Conservation (phyloP, 2,113 vertebrate genomes). For the Meleagris gallopavo region DNA sequence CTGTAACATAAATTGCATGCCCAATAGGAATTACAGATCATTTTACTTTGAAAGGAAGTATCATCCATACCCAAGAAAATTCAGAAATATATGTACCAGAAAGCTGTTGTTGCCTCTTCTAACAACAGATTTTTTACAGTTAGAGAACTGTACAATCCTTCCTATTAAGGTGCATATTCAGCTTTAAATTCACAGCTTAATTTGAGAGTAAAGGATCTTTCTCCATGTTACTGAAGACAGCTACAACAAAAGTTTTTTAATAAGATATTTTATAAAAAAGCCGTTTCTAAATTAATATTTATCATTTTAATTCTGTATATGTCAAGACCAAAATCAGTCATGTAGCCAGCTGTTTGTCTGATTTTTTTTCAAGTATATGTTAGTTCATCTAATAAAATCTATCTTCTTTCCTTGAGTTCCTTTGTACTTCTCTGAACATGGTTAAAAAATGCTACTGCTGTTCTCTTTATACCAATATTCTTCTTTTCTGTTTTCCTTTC, state of each 20-base stretch:
- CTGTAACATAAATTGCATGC: neutral
- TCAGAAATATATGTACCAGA: neutral
- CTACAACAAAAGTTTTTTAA: neutral
- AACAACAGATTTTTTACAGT: neutral
- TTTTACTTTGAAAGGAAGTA: neutral
- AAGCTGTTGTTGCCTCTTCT: neutral
- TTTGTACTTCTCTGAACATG: neutral
- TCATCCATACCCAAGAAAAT: neutral
- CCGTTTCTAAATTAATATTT: neutral
- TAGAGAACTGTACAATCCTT: neutral
- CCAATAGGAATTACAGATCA: neutral
- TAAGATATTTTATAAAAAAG: neutral
- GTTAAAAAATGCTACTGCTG: neutral
- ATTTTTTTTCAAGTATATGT: neutral
- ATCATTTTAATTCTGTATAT: neutral
- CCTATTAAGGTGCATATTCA: neutral
- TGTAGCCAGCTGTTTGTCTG: neutral
- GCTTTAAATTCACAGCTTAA: neutral
- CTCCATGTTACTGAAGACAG: neutral
- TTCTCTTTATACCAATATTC: neutral
- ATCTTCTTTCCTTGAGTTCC: neutral
- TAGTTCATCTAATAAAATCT: neutral
- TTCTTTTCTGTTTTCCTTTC: neutral
- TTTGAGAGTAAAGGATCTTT: neutral
- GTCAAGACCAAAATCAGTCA: neutral